Evolutionary conservation across 2,113 vertebrate genomes (phyloP), one percentile per base, ranked within the genome.

Genomic region (Nanorana parkeri): DNA sequence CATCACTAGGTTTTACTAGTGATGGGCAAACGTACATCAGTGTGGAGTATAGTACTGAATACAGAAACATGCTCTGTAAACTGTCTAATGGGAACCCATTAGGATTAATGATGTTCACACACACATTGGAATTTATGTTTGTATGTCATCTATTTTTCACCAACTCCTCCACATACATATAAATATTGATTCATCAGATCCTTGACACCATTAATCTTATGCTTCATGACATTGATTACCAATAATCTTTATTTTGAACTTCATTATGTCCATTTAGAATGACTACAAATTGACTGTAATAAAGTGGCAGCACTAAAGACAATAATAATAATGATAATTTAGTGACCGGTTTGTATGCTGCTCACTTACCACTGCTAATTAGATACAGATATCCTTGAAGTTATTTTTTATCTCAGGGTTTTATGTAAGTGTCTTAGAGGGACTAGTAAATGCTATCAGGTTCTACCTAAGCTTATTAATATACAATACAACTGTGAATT

Each of bases 241-340:
- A 66, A 74, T 81, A 81, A 81, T 73, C 79, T 81, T 81, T 80
- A 80, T 80, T 80, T 81, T 81, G 47, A 74, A 81, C 69, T 73
- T 81, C 79, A 81, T 81, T 81, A 74, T 74, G 60, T 74, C 69
- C 47, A 74, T 73, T 81, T 81, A 81, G 60, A 74, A 65, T 55
- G 60, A 55, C 79, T 74, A 65, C 69, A 74, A 81, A 74, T 81
- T 81, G 58, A 81, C 60, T 74, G 20, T 55, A 74, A 74, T 81
- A 66, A 81, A 81, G 68, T 81, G 79, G 41, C 36, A 36, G 56
- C 26, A 54, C 65, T 52, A 56, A 24, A 81, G 68, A 58, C 26
- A 74, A 64, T 80, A 71, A 74, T 64, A 72, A 81, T 73, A 71
- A 81, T 17, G 26, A 63, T 81, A 72, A 81, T 81, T 81, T 81